phyloP scores from a whole-genome alignment of 1,140 invertebrate genomes.

The Drosophila ogumai region DNA sequence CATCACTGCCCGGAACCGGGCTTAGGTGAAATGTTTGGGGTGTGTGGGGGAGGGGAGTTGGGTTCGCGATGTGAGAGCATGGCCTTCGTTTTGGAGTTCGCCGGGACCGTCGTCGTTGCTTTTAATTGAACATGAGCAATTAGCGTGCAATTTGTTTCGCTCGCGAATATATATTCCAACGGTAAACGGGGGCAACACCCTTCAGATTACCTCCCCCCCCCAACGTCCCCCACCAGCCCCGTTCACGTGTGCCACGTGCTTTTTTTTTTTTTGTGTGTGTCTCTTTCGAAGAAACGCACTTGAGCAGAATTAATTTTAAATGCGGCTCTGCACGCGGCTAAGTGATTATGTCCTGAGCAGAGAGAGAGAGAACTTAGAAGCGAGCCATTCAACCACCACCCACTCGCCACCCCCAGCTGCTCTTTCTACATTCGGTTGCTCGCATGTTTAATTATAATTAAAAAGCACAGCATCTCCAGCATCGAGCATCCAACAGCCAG shows the following conservation, averaged over 20 bases:
- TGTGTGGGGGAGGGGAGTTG: slow-evolving; percentile 5
- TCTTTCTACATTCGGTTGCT: slow-evolving; percentile 41
- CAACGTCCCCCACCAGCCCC: neutral
- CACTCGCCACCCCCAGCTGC: slow-evolving; percentile 24
- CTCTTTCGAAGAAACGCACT: slow-evolving; percentile 74
- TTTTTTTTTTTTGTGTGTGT: slow-evolving; percentile 37
- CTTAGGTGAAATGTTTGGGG: slow-evolving; percentile 17
- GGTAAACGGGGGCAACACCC: slow-evolving; percentile 54
- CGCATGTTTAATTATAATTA: slow-evolving; percentile 85
- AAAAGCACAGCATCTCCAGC: slow-evolving; percentile 68
- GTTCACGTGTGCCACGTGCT: slow-evolving; percentile 67
- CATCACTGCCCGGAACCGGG: slow-evolving; percentile 14
- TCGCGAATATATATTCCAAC: slow-evolving; percentile 64
- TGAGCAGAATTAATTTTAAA: slow-evolving; percentile 85
- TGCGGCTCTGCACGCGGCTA: slow-evolving; percentile 80
- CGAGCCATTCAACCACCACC: slow-evolving; percentile 37
- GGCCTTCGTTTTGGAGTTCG: slow-evolving; percentile 34
- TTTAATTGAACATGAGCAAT: slow-evolving; percentile 84
- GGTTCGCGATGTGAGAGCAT: slow-evolving; percentile 9
- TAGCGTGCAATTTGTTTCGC: slow-evolving; percentile 83
- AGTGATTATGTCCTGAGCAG: slow-evolving; percentile 70
- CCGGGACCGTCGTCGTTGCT: slow-evolving; percentile 35
- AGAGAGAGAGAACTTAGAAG: slow-evolving; percentile 41
- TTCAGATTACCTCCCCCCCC: neutral
- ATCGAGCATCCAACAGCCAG: neutral